Evolutionary conservation across 2,113 vertebrate genomes (phyloP).

Genomic region (Myotis brandtii): DNA sequence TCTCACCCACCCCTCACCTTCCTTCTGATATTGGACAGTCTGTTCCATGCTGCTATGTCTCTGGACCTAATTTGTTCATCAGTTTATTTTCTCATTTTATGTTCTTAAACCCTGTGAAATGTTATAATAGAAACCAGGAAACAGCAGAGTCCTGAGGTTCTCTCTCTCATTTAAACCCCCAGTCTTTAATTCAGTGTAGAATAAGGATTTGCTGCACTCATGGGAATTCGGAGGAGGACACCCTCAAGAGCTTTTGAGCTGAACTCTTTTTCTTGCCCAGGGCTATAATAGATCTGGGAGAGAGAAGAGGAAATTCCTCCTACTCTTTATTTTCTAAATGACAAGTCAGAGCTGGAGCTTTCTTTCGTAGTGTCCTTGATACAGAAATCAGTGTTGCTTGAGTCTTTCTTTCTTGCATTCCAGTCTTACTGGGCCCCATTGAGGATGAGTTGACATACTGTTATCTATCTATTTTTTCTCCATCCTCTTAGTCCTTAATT

Average conservation of each 20-base stretch:
- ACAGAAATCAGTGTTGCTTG: neutral
- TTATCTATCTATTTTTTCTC: neutral
- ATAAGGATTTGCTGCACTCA: neutral
- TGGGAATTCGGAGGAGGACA: neutral
- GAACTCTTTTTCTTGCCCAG: neutral
- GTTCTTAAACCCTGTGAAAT: neutral
- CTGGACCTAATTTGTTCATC: too few species aligned
- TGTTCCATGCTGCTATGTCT: too few species aligned
- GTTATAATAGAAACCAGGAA: neutral
- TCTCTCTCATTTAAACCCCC: neutral
- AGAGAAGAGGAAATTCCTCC: neutral
- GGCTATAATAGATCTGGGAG: neutral
- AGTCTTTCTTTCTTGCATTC: neutral
- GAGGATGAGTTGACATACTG: neutral
- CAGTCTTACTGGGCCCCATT: neutral
- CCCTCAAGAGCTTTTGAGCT: neutral
- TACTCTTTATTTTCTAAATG: slow-evolving; percentile 38
- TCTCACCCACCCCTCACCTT: too few species aligned
- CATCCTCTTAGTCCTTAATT: neutral
- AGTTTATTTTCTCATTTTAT: neutral
- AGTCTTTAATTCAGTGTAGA: neutral
- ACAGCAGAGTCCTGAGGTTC: neutral
- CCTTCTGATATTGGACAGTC: too few species aligned
- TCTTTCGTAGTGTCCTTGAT: neutral
- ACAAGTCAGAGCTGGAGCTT: neutral